Evolutionary conservation across 2,113 vertebrate genomes (phyloP), one percentile per base, ranked within the genome.

Genomic region (Upupa epops): DNA sequence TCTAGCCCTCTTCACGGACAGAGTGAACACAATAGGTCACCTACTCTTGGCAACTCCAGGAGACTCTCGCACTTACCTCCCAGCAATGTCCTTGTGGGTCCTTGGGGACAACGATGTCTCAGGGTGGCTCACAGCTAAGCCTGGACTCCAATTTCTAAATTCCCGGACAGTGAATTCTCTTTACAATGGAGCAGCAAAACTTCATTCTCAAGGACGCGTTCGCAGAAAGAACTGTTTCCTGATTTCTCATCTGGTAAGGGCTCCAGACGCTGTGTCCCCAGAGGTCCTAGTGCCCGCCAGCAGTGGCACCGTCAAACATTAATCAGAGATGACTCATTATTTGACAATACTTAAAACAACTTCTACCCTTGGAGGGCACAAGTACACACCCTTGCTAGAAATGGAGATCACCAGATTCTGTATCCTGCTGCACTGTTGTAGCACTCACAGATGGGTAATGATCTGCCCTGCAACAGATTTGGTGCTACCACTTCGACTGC

Each of bases 151-250:
- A 26, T 32, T 34, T 48, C 59, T 17, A 6, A 66, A 19, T 56
- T 54, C 40, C 61, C 70, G 59, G 31, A 37, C 20, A 34, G 25
- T 18, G 19, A 40, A 21, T 76, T 59, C 52, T 55, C 54, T 42
- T 60, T 61, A 22, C n/a, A 2, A 16, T 0, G 5, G 46, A 86
- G 74, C 55, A 46, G 42, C 25, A 20, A 48, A 60, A 60, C 36
- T 52, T 54, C 36, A 1, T 5, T 11, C 34, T 61, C 63, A 34
- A 37, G 77, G 64, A 63, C 36, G 40, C 0, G 28, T 17, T 77
- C 69, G 18, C 66, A 46, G 42, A 37, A 64, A 63, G 61, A 79
- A 42, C 29, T 4, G 19, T 90, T 96, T 96, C 96, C 96, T 96
- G 63, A 70, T 92, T 89, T 90, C 61, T 55, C 25, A 55, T 58